Evolutionary conservation across 1,140 invertebrate species (phyloP).

Genomic region (Pseudomyrmex sp.): DNA sequence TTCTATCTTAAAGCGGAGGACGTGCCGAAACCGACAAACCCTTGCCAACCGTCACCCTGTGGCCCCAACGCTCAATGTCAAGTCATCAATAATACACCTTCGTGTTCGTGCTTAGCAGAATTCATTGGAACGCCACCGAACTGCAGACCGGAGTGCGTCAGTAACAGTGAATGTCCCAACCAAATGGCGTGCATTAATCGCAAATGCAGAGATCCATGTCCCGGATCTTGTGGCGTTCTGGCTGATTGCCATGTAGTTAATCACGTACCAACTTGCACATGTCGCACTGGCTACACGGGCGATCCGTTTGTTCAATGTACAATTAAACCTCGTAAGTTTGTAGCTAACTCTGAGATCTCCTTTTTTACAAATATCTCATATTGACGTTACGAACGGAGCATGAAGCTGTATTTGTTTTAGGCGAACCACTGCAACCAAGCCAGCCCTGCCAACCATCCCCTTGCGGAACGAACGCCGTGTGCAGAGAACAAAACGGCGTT

Average conservation of each 20-base stretch:
- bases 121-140: conserved; percentile 88
- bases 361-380: background rate
- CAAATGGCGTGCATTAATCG: conserved; percentile 89
- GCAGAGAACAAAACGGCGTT: conserved; percentile 87
- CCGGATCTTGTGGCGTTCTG: conserved; percentile 89
- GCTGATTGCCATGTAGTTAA: conserved; percentile 90
- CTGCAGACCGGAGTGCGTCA: conserved; percentile 89
- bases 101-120: conserved; percentile 88
- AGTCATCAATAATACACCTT: conserved; percentile 86
- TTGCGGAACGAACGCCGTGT: conserved; percentile 91
- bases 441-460: conserved; percentile 89
- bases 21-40: conserved; percentile 82
- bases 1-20: conserved; percentile 71
- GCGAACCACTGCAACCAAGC: conserved; percentile 58
- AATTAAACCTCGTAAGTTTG: conserved; percentile 86
- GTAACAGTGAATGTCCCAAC: conserved; percentile 88
- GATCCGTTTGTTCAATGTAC: conserved; percentile 89
- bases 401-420: conserved; percentile 51
- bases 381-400: background rate
- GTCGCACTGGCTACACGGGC: conserved; percentile 87
- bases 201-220: conserved; percentile 89
- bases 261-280: conserved; percentile 90
- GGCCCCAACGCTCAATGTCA: conserved; percentile 89
- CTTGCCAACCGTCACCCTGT: conserved; percentile 90
- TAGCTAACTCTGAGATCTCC: background rate